Evolutionary conservation across 2,113 vertebrate species (phyloP).

Genomic region (Prionailurus viverrinus): DNA sequence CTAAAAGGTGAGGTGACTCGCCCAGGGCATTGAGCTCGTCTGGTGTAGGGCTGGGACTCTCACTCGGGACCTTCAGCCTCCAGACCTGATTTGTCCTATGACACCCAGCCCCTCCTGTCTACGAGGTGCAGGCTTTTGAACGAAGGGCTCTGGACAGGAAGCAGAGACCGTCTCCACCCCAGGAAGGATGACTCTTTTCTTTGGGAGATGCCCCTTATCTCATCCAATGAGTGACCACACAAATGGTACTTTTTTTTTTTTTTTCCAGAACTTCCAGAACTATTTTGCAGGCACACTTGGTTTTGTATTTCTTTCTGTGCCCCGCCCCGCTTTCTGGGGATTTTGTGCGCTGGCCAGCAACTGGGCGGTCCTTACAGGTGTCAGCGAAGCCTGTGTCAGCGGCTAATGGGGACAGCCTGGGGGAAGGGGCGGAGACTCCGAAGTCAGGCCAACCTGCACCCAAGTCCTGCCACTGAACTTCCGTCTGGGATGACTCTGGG

Average conservation of each 20-base stretch:
- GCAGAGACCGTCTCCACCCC: neutral
- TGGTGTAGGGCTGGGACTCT: neutral
- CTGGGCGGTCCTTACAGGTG: neutral
- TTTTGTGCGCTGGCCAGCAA: neutral
- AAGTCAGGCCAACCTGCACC: neutral
- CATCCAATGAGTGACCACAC: neutral
- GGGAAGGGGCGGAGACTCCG: neutral
- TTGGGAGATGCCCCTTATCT: constrained; percentile 20
- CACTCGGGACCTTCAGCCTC: neutral
- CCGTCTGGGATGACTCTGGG: neutral
- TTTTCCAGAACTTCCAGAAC: neutral
- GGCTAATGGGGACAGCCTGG: neutral
- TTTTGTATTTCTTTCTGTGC: neutral
- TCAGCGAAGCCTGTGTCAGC: neutral
- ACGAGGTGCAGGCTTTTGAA: neutral
- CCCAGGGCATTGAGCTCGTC: neutral
- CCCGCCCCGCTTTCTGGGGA: neutral
- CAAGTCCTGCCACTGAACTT: neutral
- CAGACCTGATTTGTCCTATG: neutral
- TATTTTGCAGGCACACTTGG: neutral
- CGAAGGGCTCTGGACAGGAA: neutral
- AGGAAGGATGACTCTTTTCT: neutral
- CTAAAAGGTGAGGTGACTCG: neutral
- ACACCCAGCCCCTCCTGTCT: neutral
- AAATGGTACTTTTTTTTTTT: neutral